phyloP scores from a whole-genome alignment of 23 tunicate genomes.

The Trididemnum miniatum region DNA sequence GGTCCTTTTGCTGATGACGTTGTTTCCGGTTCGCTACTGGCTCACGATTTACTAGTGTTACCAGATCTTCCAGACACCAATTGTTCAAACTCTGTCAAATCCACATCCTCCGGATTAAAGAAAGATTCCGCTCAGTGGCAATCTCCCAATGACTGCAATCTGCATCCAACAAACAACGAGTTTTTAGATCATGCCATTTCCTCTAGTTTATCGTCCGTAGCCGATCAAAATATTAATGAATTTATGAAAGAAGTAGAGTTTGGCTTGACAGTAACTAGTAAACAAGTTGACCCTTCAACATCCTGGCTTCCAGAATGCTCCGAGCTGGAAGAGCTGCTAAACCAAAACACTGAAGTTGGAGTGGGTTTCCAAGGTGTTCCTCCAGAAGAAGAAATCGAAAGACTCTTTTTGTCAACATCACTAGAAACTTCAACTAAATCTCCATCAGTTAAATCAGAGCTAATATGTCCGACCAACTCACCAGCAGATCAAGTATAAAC shows the following conservation, averaged over 20 bases:
- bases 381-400: not conserved
- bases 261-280: constrained; percentile 68
- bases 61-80: constrained; percentile 21
- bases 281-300: constrained; percentile 56
- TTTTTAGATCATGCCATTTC: not conserved
- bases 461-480: no score
- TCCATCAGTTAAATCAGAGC: no score
- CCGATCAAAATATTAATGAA: constrained; percentile 12
- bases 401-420: not conserved
- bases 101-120: not conserved
- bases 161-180: not conserved
- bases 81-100: no score
- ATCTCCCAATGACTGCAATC: not conserved
- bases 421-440: no score
- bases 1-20: constrained; percentile 24
- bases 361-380: not conserved
- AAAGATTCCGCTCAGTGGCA: not conserved
- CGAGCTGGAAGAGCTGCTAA: constrained; percentile 50
- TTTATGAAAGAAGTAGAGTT: constrained; percentile 60
- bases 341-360: not conserved
- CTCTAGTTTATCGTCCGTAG: not conserved
- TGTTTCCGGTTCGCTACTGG: constrained; percentile 12
- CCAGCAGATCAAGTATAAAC: no score
- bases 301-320: constrained; percentile 61
- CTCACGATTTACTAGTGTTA: not conserved